phyloP scores from a whole-genome alignment of 2,113 vertebrate genomes.

The Mastomys natalensis region DNA sequence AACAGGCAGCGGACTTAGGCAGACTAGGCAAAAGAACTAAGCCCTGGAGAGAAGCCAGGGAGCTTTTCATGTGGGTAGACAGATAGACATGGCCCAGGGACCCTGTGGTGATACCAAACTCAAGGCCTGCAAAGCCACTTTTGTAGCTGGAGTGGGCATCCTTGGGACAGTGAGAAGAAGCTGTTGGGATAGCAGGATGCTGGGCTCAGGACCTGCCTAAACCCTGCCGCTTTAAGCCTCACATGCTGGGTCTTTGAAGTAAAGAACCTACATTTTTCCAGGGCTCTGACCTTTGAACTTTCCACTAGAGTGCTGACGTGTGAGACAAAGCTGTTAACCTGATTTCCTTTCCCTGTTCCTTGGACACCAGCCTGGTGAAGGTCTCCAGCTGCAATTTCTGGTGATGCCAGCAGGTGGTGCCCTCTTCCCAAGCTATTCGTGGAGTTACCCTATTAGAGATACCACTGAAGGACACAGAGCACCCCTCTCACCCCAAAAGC shows the following conservation, averaged over 20 bases:
- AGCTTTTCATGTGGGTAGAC: too few relatives aligned
- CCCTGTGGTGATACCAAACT: not conserved
- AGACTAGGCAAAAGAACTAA: not conserved
- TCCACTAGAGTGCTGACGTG: not conserved
- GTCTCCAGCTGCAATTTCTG: not conserved
- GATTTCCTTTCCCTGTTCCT: not conserved
- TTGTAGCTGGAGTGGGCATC: accelerated
- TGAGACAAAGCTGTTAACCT: not conserved
- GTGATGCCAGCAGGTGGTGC: slow-evolving; percentile 23
- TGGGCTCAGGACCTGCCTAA: not conserved
- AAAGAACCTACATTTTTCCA: not conserved
- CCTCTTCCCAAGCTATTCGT: accelerated
- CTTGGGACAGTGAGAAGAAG: not conserved
- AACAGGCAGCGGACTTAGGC: too few relatives aligned
- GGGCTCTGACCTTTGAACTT: not conserved
- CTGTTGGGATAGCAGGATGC: accelerated
- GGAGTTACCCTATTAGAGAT: accelerated
- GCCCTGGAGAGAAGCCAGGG: not conserved
- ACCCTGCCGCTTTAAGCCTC: not conserved
- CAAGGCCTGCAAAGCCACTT: not conserved
- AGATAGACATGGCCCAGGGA: too few relatives aligned
- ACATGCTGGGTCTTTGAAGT: not conserved
- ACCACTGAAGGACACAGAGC: accelerated
- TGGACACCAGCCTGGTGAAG: accelerated
- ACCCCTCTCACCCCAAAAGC: not conserved